phyloP scores from a whole-genome alignment of 2,113 vertebrate genomes.

The Oryzias melastigma region DNA sequence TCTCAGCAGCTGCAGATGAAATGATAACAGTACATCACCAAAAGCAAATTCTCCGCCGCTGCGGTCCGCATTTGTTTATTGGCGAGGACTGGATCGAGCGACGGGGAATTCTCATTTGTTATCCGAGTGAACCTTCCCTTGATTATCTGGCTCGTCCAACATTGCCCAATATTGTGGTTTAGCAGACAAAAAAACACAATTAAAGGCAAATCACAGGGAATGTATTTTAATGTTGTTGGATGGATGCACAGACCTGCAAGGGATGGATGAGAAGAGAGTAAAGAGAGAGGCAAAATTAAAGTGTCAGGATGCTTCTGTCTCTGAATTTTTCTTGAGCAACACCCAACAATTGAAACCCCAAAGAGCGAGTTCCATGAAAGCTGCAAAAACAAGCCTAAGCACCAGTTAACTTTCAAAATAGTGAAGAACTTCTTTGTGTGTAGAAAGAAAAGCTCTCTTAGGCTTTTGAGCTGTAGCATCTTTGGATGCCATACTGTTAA shows the following conservation, averaged over 20 bases:
- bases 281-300: slow-evolving; percentile 32
- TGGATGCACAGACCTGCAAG: slow-evolving; percentile 13
- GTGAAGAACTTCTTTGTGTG: slow-evolving; percentile 48
- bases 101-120: slow-evolving; percentile 34
- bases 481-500: slow-evolving; percentile 53
- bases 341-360: slow-evolving; percentile 32
- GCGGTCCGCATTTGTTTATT: slow-evolving; percentile 24
- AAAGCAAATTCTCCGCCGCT: slow-evolving; percentile 46
- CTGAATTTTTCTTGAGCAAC: slow-evolving; percentile 19
- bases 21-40: slow-evolving; percentile 51
- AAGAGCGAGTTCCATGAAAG: slow-evolving; percentile 32
- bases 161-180: slow-evolving; percentile 32
- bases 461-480: slow-evolving; percentile 47
- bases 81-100: slow-evolving; percentile 20
- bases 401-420: slow-evolving; percentile 38
- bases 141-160: slow-evolving; percentile 24
- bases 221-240: slow-evolving; percentile 28
- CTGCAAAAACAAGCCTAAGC: slow-evolving; percentile 37
- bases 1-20: slow-evolving; percentile 45
- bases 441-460: slow-evolving; percentile 33
- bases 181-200: slow-evolving; percentile 39
- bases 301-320: slow-evolving; percentile 43
- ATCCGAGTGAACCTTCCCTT: slow-evolving; percentile 11
- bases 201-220: slow-evolving; percentile 42
- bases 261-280: slow-evolving; percentile 4